A percentile compares a stretch with the other conserved stretches of the same genome.
phyloP scores from a whole-genome alignment of 2,113 vertebrate species.

The Nibea coibor region DNA sequence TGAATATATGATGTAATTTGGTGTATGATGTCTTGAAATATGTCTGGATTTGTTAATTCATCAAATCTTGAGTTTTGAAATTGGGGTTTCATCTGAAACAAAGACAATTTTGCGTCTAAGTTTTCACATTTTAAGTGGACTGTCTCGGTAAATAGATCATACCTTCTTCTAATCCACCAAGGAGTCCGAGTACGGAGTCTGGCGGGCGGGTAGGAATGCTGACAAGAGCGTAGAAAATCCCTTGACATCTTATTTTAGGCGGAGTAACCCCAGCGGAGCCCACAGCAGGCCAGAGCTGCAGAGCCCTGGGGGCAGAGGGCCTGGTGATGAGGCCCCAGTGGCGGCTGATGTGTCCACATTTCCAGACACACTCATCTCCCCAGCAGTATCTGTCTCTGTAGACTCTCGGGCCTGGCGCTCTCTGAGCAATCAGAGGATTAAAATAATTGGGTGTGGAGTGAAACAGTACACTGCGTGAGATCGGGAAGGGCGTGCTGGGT shows the following conservation, averaged over 20 bases:
- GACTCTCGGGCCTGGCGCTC: slow-evolving; percentile 76
- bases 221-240: slow-evolving; percentile 68
- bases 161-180: slow-evolving; percentile 67
- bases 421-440: slow-evolving; percentile 89
- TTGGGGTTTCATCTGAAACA: slow-evolving; percentile 32
- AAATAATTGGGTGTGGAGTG: slow-evolving; percentile 84
- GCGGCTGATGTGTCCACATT: slow-evolving; percentile 75
- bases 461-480: slow-evolving; percentile 84
- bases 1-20: slow-evolving; percentile 1
- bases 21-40: neutral
- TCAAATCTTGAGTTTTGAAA: neutral
- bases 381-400: slow-evolving; percentile 80
- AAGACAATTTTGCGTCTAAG: neutral
- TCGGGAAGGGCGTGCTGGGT: slow-evolving; percentile 85
- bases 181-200: slow-evolving; percentile 54
- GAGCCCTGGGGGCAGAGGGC: slow-evolving; percentile 69
- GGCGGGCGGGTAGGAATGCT: slow-evolving; percentile 64
- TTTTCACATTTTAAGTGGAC: slow-evolving; percentile 50
- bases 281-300: slow-evolving; percentile 45
- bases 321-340: slow-evolving; percentile 69
- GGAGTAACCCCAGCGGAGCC: slow-evolving; percentile 64
- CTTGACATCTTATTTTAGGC: slow-evolving; percentile 80
- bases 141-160: slow-evolving; percentile 69
- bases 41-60: neutral
- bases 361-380: slow-evolving; percentile 72